Percentiles rank a stretch among this genome's conserved stretches.
phyloP scores from a whole-genome alignment of 2,113 vertebrate species.

The Helogale parvula region DNA sequence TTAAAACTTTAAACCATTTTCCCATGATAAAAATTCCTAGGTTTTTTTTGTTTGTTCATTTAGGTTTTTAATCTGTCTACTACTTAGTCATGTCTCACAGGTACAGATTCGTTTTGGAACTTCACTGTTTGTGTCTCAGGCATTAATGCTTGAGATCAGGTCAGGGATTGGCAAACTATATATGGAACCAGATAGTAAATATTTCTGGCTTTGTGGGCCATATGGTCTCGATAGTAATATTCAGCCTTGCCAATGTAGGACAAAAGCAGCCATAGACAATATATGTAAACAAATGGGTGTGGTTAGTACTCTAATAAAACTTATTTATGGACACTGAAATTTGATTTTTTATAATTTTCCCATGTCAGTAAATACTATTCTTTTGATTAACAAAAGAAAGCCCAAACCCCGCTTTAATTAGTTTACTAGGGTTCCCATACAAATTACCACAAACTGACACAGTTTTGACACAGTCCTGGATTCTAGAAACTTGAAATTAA shows the following conservation, averaged over 20 bases:
- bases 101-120: not conserved
- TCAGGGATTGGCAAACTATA: not conserved
- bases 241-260: not conserved
- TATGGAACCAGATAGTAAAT: not conserved
- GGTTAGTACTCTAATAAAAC: not conserved
- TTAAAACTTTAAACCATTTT: slow-evolving; percentile 37
- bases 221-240: not conserved
- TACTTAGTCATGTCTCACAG: not conserved
- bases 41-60: not conserved
- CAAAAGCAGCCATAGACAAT: not conserved
- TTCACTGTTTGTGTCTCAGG: not conserved
- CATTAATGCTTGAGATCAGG: not conserved
- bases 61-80: not conserved
- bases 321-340: not conserved
- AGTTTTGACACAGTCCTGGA: not conserved
- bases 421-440: not conserved
- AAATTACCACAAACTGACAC: not conserved
- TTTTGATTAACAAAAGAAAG: not conserved
- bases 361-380: not conserved
- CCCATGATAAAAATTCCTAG: not conserved
- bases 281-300: not conserved
- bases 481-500: not conserved
- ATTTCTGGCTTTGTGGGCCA: not conserved
- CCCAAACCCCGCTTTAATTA: not conserved
- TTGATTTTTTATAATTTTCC: not conserved